phyloP scores from a whole-genome alignment of 1,140 invertebrate species.

The Antheraea pernyi region DNA sequence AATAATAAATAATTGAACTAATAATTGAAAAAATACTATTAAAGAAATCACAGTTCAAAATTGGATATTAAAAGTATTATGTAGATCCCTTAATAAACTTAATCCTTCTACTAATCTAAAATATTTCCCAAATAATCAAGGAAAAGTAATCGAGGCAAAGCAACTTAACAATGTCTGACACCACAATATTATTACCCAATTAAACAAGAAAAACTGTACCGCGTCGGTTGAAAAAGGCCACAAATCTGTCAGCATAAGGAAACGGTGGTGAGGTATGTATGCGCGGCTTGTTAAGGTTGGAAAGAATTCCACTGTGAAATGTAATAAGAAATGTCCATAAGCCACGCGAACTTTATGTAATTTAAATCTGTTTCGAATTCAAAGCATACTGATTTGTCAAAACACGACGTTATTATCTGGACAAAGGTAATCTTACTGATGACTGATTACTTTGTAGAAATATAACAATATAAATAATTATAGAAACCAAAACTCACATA shows the following conservation, averaged over 20 bases:
- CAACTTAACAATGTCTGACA: slow-evolving; percentile 17
- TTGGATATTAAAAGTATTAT: too few relatives aligned
- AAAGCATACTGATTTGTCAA: neutral
- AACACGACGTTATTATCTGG: neutral
- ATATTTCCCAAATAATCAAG: neutral
- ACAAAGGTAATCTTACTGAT: too few relatives aligned
- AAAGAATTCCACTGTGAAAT: slow-evolving; percentile 50
- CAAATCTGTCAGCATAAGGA: slow-evolving; percentile 60
- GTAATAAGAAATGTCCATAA: slow-evolving; percentile 1
- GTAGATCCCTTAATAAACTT: too few relatives aligned
- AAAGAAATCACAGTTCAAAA: too few relatives aligned
- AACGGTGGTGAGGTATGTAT: slow-evolving; percentile 52
- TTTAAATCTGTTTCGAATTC: neutral
- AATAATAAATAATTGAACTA: too few relatives aligned
- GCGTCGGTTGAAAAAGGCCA: slow-evolving; percentile 37
- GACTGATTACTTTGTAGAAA: too few relatives aligned
- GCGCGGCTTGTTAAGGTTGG: slow-evolving; percentile 64
- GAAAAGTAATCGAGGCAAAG: neutral
- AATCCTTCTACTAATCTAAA: neutral
- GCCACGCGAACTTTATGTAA: neutral
- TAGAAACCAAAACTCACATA: too few relatives aligned
- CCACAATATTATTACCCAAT: slow-evolving; percentile 41
- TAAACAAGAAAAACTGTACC: slow-evolving; percentile 30
- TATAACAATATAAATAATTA: too few relatives aligned
- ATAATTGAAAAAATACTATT: too few relatives aligned